Evolutionary conservation across 2,888 invertebrate species (phyloP).

Genomic region (Chromoteleia sp.): DNA sequence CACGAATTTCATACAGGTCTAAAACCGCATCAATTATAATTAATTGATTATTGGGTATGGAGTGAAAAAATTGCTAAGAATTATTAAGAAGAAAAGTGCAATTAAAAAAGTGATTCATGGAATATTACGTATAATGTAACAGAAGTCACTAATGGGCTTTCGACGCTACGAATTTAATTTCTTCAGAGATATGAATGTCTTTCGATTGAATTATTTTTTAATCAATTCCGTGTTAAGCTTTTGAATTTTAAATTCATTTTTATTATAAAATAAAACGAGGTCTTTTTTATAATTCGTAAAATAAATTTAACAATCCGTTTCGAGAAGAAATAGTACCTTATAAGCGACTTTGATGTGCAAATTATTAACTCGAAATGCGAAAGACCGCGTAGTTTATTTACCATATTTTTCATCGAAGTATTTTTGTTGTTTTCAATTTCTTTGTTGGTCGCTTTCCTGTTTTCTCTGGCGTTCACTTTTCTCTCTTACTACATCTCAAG

Average conservation of each 20-base stretch:
- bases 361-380: conserved; percentile 19
- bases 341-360: conserved; percentile 15
- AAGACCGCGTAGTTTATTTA: conserved; percentile 8
- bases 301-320: conserved; percentile 3
- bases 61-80: conserved; percentile 3
- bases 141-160: conserved; percentile 25
- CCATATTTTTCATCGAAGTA: conserved; percentile 30
- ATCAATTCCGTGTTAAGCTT: conserved; percentile 9
- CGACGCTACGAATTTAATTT: conserved; percentile 16
- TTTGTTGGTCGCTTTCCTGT: conserved; percentile 17
- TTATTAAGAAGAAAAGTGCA: conserved; percentile 2
- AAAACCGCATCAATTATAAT: conserved; percentile 11
- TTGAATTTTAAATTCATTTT: background rate
- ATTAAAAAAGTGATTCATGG: conserved; percentile 18
- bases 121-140: conserved; percentile 22
- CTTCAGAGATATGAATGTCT: conserved; percentile 9
- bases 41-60: conserved; percentile 1
- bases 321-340: conserved; percentile 1
- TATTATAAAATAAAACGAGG: background rate
- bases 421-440: conserved; percentile 35
- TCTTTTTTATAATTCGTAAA: background rate
- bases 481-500: conserved; percentile 34
- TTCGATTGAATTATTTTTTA: conserved; percentile 9
- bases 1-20: background rate
- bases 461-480: conserved; percentile 24